Base-by-base conservation (phyloP, 1,140 invertebrate species). In the Meloidogyne exigua region DNA sequence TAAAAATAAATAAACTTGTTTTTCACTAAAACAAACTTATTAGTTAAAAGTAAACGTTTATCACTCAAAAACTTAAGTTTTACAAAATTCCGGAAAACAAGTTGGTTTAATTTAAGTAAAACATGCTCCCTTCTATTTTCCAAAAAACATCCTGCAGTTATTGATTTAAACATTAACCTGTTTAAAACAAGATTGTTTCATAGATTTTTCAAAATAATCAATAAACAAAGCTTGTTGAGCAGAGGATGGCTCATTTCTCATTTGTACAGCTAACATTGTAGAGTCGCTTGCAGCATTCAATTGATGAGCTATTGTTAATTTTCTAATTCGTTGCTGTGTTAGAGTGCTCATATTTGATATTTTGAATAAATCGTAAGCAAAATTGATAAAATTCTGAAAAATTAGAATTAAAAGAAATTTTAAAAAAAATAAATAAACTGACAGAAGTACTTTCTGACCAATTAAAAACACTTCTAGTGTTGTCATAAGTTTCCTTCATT, bases 321-420 rank as follows among this genome's bases (percentile, higher is more conserved):
- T 73, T 23, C 72, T 44, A 12, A 18, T 25, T 13, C 72, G 21
- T 32, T 73, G 72, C 15, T 73, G 72, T 12, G 57, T 73, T 65
- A 65, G 10, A 28, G n/a, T 64, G 57, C 0, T 65, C 21, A 68
- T 25, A 39, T 76, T 78, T 25, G 65, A 49, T 13, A 78, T 36
- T 77, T 79, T 79, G 21, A 78, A 64, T 10, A 79, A 79, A n/a
- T 79, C 68, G 42, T 64, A 79, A 18, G 62, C 57, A 65, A 42
- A 79, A 49, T 70, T 78, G 42, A 79, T 42, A 57, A 71, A 72
- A 36, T 44, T 68, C 65, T 79, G 18, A 67, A 76, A 74, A 62
- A 9, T 39, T 39, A 39, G 10, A 39, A 9, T 39, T 39, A 7
- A 39, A 4, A 39, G 10, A 39, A 66, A 44, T 36, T 28, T 28